Base-by-base conservation (phyloP, 2,888 invertebrate species). In the Alloscopus bannaensis region DNA sequence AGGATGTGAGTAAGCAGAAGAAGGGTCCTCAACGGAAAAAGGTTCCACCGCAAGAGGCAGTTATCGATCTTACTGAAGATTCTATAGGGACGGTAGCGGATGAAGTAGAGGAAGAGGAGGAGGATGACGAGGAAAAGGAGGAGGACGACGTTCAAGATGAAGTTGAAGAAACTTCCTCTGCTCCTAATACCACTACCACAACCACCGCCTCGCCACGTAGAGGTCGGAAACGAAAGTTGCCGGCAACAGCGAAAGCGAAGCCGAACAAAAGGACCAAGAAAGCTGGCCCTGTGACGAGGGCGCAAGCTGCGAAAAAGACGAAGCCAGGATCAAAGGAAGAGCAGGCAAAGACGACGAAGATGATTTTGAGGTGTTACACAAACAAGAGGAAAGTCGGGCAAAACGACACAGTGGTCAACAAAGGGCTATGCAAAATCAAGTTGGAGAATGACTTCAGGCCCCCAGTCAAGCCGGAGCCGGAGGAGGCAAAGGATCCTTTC, bases 201-300 rank as follows among this genome's bases (percentile, higher is more conserved):
- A 6, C 50, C 18, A 18, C 42, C 28, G 62, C 24, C n/a, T n/a
- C n/a, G n/a, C n/a, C n/a, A 0, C 50, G 42, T 0, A 59, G 57
- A 26, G 75, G 80, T 6, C 60, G 59, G 16, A 82, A 80, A 40
- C 24, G 79, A 16, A 82, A 82, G 24, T 18, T 73, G 6, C 72
- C 72, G 40, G 36, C 68, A 0, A 40, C 73, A 0, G n/a, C n/a
- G n/a, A 75, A 68, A 31, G 26, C 16, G 2, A 68, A 26, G 31
- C 31, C 73, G 16, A 69, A 68, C 24, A 82, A 80, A 22, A 42
- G 64, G 1, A 20, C 28, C 0, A 82, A 80, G 52, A 82, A 82
- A 31, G 31, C 73, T 42, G 82, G 82, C 28, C 82, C 80, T 1
- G 73, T 78, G 0, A 80, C 82, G 13, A 62, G 80, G 31, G 80